Base-by-base conservation (phyloP, 1,140 invertebrate species). In the Hermetia illucens region DNA sequence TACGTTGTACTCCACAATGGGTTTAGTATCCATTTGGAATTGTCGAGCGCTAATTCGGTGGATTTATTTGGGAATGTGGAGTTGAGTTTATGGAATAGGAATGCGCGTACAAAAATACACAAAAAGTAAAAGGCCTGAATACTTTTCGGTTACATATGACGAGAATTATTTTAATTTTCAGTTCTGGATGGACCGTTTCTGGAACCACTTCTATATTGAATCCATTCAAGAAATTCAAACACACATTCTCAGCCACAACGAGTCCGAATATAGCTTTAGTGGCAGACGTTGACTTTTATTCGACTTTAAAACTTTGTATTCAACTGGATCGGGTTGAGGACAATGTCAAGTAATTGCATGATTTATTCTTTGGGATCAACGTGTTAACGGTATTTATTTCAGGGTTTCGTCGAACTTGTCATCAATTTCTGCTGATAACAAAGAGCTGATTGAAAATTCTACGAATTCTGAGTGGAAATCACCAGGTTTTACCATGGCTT, bases 31-130 rank as follows among this genome's bases (percentile, higher is more conserved):
- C 74, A 87, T 41, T 48, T 84, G 2, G 70, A 71, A 20, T 52
- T 87, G 0, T 63, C 75, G 40, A 82, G 82, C 10, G 77, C 75
- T 1, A 62, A 79, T 9, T 90, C 86, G 9, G 76, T 90, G 41
- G 86, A 93, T 55, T 61, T 92, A 5, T 75, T 82, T 37, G 88
- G 87, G 10, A 72, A 82, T 57, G 75, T 91, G n/a, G 72, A 79
- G 47, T 69, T 92, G 10, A 89, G 84, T 45, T 52, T 92, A 6
- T 93, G 88, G 88, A 84, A 83, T 44, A 72, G 80, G 51, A 90
- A 82, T 55, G 83, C 86, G 2, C 72, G 88, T 44, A 83, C 83
- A 9, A 56, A 84, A 20, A 82, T 93, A 0, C 76, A 82, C 51
- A 73, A 79, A 55, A 73, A 68, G 77, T 80, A 63, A 68, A 65